These are phyloP conservation scores for Archaeoteleia sp. DNA, from an alignment of 2,888 invertebrate genomes.

Conservation along the genomic window DNA sequence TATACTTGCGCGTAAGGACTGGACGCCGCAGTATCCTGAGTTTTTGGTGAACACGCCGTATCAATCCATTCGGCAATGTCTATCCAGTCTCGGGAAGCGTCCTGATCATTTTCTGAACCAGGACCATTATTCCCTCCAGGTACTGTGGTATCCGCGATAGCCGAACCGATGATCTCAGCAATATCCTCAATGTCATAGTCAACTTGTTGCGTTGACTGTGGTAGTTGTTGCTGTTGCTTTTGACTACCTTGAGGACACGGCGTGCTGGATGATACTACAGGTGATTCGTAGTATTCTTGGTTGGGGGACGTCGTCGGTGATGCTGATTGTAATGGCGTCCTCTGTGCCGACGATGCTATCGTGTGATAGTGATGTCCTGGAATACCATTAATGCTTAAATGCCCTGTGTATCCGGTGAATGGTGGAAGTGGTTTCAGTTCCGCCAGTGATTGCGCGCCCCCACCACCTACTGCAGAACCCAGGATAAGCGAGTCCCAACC, in stretches of 20 bases:
- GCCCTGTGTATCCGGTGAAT: slow-evolving; percentile 90
- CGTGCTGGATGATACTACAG: slow-evolving; percentile 76
- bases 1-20: slow-evolving; percentile 76
- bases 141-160: slow-evolving; percentile 91
- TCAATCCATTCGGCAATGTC: slow-evolving; percentile 92
- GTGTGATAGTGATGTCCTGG: slow-evolving; percentile 92
- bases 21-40: slow-evolving; percentile 75
- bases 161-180: slow-evolving; percentile 90
- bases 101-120: slow-evolving; percentile 80
- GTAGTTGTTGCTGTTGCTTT: slow-evolving; percentile 77
- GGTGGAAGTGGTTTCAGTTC: slow-evolving; percentile 91
- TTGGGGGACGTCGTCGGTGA: slow-evolving; percentile 72
- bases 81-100: slow-evolving; percentile 89
- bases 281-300: slow-evolving; percentile 73
- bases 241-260: slow-evolving; percentile 70
- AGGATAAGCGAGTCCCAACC: slow-evolving; percentile 82
- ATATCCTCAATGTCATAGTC: slow-evolving; percentile 87
- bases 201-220: slow-evolving; percentile 75
- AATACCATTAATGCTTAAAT: slow-evolving; percentile 90
- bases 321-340: slow-evolving; percentile 70
- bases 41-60: slow-evolving; percentile 83
- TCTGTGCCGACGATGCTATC: slow-evolving; percentile 78
- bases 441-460: slow-evolving; percentile 81
- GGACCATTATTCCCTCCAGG: slow-evolving; percentile 77
- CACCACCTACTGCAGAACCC: slow-evolving; percentile 77